Percentiles rank a stretch among this genome's conserved stretches.
These are phyloP conservation scores for Cyprinodon diabolis DNA, from an alignment of 2,797 vertebrate genomes.

Conservation along the genomic window DNA sequence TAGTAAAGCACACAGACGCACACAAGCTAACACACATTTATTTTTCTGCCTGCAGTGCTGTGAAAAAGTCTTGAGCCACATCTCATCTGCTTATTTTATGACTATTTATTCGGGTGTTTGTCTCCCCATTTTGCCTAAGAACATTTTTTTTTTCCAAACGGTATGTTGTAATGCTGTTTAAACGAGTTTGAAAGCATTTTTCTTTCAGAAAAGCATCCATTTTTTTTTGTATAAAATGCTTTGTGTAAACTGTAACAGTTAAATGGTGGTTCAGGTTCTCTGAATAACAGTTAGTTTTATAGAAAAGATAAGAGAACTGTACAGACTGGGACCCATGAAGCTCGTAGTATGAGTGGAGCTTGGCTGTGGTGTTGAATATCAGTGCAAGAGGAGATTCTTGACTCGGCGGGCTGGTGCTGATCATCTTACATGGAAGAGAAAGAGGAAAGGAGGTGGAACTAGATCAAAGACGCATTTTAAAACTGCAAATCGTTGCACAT, in stretches of 20 bases:
- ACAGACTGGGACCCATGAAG: conserved; percentile 25
- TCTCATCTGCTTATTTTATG: not conserved
- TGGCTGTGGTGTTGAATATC: conserved; percentile 75
- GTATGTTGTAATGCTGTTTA: not conserved
- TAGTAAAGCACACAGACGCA: conserved; percentile 48
- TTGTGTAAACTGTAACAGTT: not conserved
- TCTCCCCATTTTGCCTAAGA: conserved; percentile 36
- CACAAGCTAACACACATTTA: conserved; percentile 50
- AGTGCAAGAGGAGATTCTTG: conserved; percentile 81
- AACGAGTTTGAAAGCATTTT: conserved; percentile 8
- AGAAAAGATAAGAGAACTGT: conserved; percentile 21
- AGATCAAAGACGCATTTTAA: conserved; percentile 20
- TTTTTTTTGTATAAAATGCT: not conserved
- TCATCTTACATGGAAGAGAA: conserved; percentile 70
- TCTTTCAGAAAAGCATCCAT: not conserved
- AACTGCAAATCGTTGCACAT: not conserved
- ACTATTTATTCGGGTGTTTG: conserved; percentile 11
- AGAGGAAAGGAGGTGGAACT: conserved; percentile 20
- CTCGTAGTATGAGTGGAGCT: conserved; percentile 31
- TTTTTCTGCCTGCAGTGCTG: conserved; percentile 37
- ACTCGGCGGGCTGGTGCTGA: conserved; percentile 52
- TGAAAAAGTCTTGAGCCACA: not conserved
- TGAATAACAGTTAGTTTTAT: conserved; percentile 6
- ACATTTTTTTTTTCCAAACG: conserved; percentile 19
- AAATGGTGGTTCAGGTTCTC: conserved; percentile 7